Evolutionary conservation across 2,113 vertebrate genomes (phyloP), one percentile per base, ranked within the genome.

Genomic region (Vanacampus margaritifer): DNA sequence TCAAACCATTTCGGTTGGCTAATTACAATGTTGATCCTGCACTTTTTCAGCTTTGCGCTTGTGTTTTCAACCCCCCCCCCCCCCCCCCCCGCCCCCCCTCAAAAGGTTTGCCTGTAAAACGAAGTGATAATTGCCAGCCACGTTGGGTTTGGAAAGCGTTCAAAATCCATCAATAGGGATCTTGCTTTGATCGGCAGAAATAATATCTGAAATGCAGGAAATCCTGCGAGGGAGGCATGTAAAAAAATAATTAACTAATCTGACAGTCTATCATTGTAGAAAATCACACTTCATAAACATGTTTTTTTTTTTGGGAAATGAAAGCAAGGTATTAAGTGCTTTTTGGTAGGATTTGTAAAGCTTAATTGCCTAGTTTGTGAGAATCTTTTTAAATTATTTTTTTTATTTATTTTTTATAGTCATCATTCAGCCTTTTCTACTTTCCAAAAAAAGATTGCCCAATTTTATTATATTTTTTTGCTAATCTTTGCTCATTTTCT

Each of bases 21-120:
- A 62, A 62, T 62, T 41, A 62, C 39, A 16, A 37, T 13, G 39
- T 26, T 43, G 60, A 62, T 62, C 10, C 60, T 62, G 60, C 37
- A 16, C 60, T 62, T 62, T 62, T 41, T 62, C 39, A 62, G 37
- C 60, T 23, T 35, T 23, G 8, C 60, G 36, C 60, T 62, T 23
- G 12, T 6, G 26, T 43, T 62, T 61, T 16, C 13, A 57, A 57
- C 54, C 54, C 54, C 54, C 2, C 53, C 53, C 53, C 13, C n/a
- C n/a, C n/a, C n/a, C n/a, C n/a, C n/a, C n/a, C n/a, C n/a, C n/a
- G n/a, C n/a, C n/a, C n/a, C n/a, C n/a, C n/a, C n/a, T n/a, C n/a
- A n/a, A 32, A 57, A 17, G 10, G 8, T 17, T 28, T 16, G 54
- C 26, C 16, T 28, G 54, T 16, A 57, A 57, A 57, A 57, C 54